Evolutionary conservation across 2,888 invertebrate species (phyloP).

Genomic region (Dendrolimus pini): DNA sequence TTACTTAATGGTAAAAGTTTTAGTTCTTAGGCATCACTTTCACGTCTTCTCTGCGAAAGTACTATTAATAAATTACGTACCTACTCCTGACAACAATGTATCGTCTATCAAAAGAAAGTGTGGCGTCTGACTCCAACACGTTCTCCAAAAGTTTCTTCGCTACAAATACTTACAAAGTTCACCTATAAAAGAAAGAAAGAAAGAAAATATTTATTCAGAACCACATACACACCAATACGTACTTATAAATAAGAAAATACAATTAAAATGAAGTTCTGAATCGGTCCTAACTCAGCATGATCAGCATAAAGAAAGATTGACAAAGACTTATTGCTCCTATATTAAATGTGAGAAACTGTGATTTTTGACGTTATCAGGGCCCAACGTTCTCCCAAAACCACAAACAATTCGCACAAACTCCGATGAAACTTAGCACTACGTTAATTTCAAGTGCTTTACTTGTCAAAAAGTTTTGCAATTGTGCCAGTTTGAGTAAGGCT

Average conservation of each 20-base stretch:
- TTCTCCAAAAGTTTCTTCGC: background rate
- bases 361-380: conserved; percentile 11
- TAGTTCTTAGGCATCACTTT: too few species aligned
- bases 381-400: conserved; percentile 12
- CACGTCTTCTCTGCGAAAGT: too few species aligned
- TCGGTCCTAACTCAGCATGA: too few species aligned
- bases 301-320: conserved; percentile 2
- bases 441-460: conserved; percentile 50
- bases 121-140: background rate
- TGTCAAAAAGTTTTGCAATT: conserved; percentile 55
- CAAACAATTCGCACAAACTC: conserved; percentile 25
- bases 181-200: too few species aligned
- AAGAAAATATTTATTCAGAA: too few species aligned
- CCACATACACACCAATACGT: too few species aligned
- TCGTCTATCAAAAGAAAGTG: background rate
- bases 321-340: conserved; percentile 4
- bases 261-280: too few species aligned
- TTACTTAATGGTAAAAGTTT: too few species aligned
- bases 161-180: background rate
- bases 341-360: background rate
- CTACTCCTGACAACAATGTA: too few species aligned
- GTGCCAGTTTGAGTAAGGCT: conserved; percentile 37
- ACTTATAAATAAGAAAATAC: too few species aligned
- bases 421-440: conserved; percentile 30
- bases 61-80: too few species aligned